Conservation (phyloP, 2,888 invertebrate genomes). For the Agriopis leucophaearia region DNA sequence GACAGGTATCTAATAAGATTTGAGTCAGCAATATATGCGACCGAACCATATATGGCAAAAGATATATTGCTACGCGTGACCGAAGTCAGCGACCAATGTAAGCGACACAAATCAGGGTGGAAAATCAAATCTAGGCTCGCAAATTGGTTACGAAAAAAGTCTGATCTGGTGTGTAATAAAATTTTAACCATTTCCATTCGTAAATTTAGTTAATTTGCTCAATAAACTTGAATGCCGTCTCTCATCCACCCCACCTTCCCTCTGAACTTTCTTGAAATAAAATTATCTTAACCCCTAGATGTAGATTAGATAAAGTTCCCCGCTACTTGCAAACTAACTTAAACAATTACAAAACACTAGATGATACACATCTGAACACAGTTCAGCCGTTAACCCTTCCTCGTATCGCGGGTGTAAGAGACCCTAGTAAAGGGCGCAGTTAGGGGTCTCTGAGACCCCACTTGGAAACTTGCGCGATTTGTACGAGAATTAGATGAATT, state of each 20-base stretch:
- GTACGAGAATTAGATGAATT: slow-evolving; percentile 70
- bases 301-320: slow-evolving; percentile 31
- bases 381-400: slow-evolving; percentile 61
- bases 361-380: slow-evolving; percentile 57
- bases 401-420: slow-evolving; percentile 47
- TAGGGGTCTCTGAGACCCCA: slow-evolving; percentile 62
- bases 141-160: no score
- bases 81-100: no score
- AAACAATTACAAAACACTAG: slow-evolving; percentile 47
- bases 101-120: no score
- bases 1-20: no score
- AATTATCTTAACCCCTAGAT: slow-evolving; percentile 30
- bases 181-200: neutral
- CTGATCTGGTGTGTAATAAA: neutral
- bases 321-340: slow-evolving; percentile 30
- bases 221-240: slow-evolving; percentile 4
- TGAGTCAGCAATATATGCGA: no score
- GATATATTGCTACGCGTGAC: no score
- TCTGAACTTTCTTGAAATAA: slow-evolving; percentile 29
- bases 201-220: neutral
- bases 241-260: slow-evolving; percentile 7
- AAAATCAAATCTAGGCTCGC: no score
- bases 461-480: slow-evolving; percentile 72
- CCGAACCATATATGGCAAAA: no score
- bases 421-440: slow-evolving; percentile 55